Percentiles rank a stretch among this genome's conserved stretches.
phyloP scores from a whole-genome alignment of 2,113 vertebrate species.

The Perca schrenkii region DNA sequence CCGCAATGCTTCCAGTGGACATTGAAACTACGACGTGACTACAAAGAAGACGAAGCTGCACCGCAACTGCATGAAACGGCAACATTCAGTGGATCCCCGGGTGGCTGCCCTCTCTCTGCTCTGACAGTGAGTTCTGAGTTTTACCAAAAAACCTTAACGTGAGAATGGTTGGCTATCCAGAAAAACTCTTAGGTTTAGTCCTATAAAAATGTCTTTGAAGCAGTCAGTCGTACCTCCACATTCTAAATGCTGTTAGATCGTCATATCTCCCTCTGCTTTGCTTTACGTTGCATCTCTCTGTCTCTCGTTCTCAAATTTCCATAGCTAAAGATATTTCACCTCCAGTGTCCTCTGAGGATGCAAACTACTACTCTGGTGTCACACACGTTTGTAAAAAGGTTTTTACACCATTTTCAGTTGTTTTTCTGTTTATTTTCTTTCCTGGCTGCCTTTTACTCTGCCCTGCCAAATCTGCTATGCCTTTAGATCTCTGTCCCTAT shows the following conservation, averaged over 20 bases:
- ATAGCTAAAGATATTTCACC: slow-evolving; percentile 11
- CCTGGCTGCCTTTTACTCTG: slow-evolving; percentile 15
- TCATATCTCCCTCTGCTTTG: neutral
- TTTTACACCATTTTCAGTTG: slow-evolving; percentile 9
- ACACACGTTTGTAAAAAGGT: slow-evolving; percentile 15
- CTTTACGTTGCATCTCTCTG: neutral
- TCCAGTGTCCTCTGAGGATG: slow-evolving; percentile 27
- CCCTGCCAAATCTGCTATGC: slow-evolving; percentile 44
- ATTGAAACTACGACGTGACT: neutral
- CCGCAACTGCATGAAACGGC: neutral
- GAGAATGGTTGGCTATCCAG: neutral
- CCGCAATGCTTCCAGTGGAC: neutral
- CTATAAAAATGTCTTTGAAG: neutral
- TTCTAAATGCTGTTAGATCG: slow-evolving; percentile 7
- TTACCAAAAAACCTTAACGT: neutral
- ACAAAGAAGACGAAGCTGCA: neutral
- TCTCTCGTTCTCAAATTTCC: neutral
- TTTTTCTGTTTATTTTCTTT: slow-evolving; percentile 39
- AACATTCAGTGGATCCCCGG: neutral
- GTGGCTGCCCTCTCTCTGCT: neutral
- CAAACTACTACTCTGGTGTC: slow-evolving; percentile 14
- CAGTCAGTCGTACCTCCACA: neutral
- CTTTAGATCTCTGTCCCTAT: slow-evolving; percentile 39
- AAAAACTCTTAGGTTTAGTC: neutral
- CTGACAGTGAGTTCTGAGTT: neutral